Evolutionary conservation across 2,888 invertebrate species (phyloP).

Genomic region (Drosophila affinis): DNA sequence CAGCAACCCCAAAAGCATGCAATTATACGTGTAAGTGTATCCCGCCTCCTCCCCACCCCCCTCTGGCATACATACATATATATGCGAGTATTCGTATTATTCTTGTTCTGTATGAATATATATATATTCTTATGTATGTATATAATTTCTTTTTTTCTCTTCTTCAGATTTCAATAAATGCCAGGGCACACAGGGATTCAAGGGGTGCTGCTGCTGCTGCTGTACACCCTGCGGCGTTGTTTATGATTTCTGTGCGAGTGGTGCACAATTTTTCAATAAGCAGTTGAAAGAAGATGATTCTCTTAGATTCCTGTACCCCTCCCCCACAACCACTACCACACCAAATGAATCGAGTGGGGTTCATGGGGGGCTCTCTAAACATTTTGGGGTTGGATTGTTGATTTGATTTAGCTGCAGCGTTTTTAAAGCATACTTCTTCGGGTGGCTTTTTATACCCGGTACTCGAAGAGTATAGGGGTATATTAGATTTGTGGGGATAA

Average conservation of each 20-base stretch:
- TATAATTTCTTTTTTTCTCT: constrained; percentile 21
- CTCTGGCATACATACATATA: background rate
- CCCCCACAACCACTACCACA: background rate
- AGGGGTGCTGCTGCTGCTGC: background rate
- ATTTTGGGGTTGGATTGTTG: constrained; percentile 27
- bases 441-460: constrained; percentile 55
- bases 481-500: no score
- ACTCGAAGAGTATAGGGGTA: no score
- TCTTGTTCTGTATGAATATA: constrained; percentile 3
- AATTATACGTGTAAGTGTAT: constrained; percentile 57
- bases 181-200: constrained; percentile 25
- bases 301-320: background rate
- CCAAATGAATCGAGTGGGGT: constrained; percentile 21
- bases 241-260: constrained; percentile 69
- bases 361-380: constrained; percentile 21
- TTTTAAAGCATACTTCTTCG: constrained; percentile 61
- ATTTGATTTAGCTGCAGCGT: constrained; percentile 64
- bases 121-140: constrained; percentile 8
- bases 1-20: constrained; percentile 75
- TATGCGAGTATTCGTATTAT: background rate
- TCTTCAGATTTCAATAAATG: constrained; percentile 73
- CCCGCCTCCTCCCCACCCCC: background rate
- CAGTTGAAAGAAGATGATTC: constrained; percentile 50
- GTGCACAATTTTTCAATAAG: constrained; percentile 74
- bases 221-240: constrained; percentile 69